Evolutionary conservation across 2,888 invertebrate genomes (phyloP).

Genomic region (Atethmia centrago): DNA sequence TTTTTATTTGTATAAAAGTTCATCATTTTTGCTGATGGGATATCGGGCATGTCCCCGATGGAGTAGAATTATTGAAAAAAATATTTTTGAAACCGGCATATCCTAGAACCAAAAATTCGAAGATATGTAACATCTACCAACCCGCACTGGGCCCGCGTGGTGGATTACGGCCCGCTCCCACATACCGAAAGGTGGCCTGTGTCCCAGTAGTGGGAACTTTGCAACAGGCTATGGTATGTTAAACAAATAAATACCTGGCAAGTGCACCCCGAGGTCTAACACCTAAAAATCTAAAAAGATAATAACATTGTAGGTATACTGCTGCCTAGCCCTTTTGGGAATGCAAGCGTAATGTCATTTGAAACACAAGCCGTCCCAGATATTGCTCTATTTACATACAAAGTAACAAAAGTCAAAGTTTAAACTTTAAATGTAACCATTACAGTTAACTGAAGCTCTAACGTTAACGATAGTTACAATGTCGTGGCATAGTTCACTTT

Average conservation of each 20-base stretch:
- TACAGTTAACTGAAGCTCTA: conserved; percentile 58
- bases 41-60: too few relatives aligned
- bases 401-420: conserved; percentile 51
- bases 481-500: conserved; percentile 56
- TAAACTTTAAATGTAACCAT: conserved; percentile 61
- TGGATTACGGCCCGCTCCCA: too few relatives aligned
- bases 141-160: too few relatives aligned
- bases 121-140: too few relatives aligned
- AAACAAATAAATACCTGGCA: background rate
- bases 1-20: too few relatives aligned
- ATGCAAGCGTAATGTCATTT: background rate
- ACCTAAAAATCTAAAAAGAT: background rate
- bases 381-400: conserved; percentile 46
- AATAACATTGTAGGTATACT: background rate
- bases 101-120: too few relatives aligned
- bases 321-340: fast-evolving
- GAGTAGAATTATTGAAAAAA: too few relatives aligned
- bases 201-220: too few relatives aligned
- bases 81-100: too few relatives aligned
- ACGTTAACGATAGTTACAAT: conserved; percentile 56
- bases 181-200: too few relatives aligned
- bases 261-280: background rate
- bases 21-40: too few relatives aligned
- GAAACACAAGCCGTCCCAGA: conserved; percentile 22
- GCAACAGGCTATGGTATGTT: too few relatives aligned